These are phyloP conservation scores for Labeo catla DNA, from an alignment of 2,113 vertebrate species.

Conservation along the genomic window DNA sequence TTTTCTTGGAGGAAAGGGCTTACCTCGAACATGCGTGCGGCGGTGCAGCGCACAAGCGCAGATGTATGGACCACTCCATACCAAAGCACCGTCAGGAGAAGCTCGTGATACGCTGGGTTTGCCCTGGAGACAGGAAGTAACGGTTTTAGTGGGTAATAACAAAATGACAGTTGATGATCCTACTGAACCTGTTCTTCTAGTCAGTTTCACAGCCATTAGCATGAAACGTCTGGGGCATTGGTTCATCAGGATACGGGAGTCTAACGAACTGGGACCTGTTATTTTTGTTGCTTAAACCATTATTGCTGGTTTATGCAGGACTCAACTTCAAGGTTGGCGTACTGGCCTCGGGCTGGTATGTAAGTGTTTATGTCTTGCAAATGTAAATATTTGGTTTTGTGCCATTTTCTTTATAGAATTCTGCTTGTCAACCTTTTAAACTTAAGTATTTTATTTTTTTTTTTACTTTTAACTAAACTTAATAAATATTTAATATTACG, in stretches of 20 bases:
- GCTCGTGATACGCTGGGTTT: slow-evolving; percentile 95
- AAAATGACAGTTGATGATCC: neutral
- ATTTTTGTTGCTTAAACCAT: neutral
- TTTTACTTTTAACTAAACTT: neutral
- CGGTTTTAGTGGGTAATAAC: neutral
- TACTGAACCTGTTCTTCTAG: neutral
- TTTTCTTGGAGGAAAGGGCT: slow-evolving; percentile 44
- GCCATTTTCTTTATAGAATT: neutral
- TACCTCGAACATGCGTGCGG: slow-evolving; percentile 99
- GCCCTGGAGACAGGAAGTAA: slow-evolving; percentile 78
- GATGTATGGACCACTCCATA: slow-evolving; percentile 98
- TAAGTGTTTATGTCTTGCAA: neutral
- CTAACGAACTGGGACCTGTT: neutral
- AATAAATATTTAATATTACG: neutral
- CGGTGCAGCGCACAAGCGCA: slow-evolving; percentile 94
- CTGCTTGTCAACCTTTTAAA: neutral
- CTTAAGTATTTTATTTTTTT: neutral
- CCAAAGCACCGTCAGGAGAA: slow-evolving; percentile 95
- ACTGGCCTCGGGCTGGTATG: neutral
- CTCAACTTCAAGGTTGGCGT: neutral
- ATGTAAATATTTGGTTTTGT: neutral
- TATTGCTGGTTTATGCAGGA: neutral
- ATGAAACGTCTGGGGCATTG: neutral
- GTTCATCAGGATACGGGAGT: neutral
- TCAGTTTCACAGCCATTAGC: neutral